Base-by-base conservation (phyloP, 2,113 vertebrate species). In the Etia nguti region DNA sequence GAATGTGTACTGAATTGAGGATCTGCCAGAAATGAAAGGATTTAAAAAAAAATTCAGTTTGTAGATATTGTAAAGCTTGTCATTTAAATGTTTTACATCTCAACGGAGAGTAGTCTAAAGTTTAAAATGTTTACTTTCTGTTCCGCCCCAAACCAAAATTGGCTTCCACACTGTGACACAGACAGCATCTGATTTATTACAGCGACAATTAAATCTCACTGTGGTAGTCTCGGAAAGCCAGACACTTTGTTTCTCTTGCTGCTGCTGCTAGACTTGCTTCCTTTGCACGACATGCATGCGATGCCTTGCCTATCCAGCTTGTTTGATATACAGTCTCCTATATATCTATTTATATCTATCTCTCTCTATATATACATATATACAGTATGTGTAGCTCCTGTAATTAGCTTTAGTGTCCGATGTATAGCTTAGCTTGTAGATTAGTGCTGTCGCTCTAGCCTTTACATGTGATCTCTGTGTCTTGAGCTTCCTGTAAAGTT, bases 271-370 rank as follows among this genome's bases (percentile, higher is more conserved):
- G 93, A 90, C 79, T 92, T 84, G 94, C 95, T 96, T 91, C 93
- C 91, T 95, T 95, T 96, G 96, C 96, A 96, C 94, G 95, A 68
- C 34, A 68, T 97, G 96, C 96, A 96, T 97, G 96, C 93, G 75
- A 90, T 81, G 94, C 95, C 90, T 95, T 88, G 93, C 95, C 91
- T 95, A 48, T 90, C 92, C 91, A 92, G 96, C 94, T 95, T 95
- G 93, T 96, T 93, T 90, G 91, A 93, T 91, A 87, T 95, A 81
- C 85, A 50, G 91, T 92, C 82, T 93, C 89, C 90, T 88, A 93
- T 95, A 91, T 95, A 90, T 92, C 91, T 90, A 59, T 91, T 81
- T 92, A 59, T 93, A 89, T 89, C 83, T 88, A 86, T 87, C 86
- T 83, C n/a, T 20, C 89, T 20, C 81, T 85, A 0, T 90, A 87